Conservation (phyloP, 2,888 invertebrate genomes). For the Xestia rhomboidea region DNA sequence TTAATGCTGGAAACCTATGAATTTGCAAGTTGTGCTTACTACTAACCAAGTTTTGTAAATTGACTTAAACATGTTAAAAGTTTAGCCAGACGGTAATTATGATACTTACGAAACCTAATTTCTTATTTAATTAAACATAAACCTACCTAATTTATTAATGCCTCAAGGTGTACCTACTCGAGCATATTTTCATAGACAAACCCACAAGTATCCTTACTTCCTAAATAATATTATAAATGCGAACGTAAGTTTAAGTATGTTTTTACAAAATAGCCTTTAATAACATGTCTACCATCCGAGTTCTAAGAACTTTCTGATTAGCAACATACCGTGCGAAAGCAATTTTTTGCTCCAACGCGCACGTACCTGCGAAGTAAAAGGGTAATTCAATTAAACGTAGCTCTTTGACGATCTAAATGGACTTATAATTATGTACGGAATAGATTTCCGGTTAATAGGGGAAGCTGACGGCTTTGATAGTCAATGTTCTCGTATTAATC, state of each 20-base stretch:
- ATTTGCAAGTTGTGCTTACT: not conserved
- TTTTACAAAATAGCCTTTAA: not conserved
- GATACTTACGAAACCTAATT: not conserved
- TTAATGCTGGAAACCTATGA: not conserved
- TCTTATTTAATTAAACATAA: not conserved
- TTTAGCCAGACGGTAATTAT: not conserved
- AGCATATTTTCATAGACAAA: not conserved
- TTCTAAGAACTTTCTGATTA: conserved; percentile 20
- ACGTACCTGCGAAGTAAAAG: conserved; percentile 29
- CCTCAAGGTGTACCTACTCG: not conserved
- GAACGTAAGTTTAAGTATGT: no score
- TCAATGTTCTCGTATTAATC: conserved; percentile 84
- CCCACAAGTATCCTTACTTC: no score
- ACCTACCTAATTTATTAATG: not conserved
- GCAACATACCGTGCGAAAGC: conserved; percentile 9
- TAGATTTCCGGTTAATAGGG: conserved; percentile 43
- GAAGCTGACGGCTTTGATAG: conserved; percentile 75
- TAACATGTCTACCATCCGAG: not conserved
- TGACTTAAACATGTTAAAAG: not conserved
- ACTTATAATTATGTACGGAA: conserved; percentile 49
- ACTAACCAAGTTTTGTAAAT: not conserved
- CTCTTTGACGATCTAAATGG: conserved; percentile 52
- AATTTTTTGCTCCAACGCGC: conserved; percentile 37
- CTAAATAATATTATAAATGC: no score
- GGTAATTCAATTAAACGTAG: conserved; percentile 43